Evolutionary conservation across 2,888 invertebrate genomes (phyloP), one percentile per base, ranked within the genome.

Genomic region (Sinhomidia bicolor): DNA sequence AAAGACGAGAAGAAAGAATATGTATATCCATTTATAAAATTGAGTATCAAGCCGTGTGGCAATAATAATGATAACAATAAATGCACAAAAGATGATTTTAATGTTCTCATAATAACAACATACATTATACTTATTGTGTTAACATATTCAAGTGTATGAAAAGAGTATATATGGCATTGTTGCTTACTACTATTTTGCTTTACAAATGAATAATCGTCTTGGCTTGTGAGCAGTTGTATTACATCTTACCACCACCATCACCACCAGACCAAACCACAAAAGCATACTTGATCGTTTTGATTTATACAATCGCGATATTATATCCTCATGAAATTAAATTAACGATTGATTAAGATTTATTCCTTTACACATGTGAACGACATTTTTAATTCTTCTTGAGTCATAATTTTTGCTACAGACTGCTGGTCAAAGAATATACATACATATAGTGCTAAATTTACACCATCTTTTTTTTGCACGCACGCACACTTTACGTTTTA

Each of bases 221-320:
- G 23, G 29, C 14, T 0, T 32, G 32, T 47, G 47, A 5, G 17
- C 32, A 44, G 44, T 71, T 47, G n/a, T 10, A 41, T 47, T 7
- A 23, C 20, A 20, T 10, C n/a, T n/a, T n/a, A n/a, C n/a, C n/a
- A n/a, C n/a, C n/a, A n/a, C n/a, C n/a, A n/a, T n/a, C n/a, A n/a
- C n/a, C n/a, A n/a, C n/a, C n/a, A n/a, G 23, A 14, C 71, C 44
- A 44, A 41, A 41, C 23, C 10, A 14, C 23, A 44, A 1, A 44
- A 41, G 1, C 71, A 36, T 17, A 57, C 1, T 32, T 26, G 1
- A 65, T 41, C 68, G 6, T 68, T 44, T 23, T 44, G 41, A 71
- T 71, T 71, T 44, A 71, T 71, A 26, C n/a, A 71, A 20, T 41
- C 71, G 47, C 12, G 71, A 71, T 71, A 71, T 44, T 20, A 47